Base-by-base conservation (phyloP, 2,113 vertebrate species). In the Raphicerus campestris region DNA sequence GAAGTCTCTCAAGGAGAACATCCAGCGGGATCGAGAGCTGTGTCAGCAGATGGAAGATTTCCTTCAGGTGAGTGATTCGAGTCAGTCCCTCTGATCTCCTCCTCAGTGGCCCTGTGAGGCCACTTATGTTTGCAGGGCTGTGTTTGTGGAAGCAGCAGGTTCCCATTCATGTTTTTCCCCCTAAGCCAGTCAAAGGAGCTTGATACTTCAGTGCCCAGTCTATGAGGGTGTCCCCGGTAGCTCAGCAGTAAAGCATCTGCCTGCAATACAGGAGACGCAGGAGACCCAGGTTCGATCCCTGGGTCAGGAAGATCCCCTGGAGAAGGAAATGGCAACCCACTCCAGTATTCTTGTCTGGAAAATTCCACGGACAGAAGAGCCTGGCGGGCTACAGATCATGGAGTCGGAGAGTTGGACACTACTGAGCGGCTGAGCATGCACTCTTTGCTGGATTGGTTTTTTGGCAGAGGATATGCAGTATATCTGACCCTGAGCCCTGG, bases 31-130 rank as follows among this genome's bases (percentile, higher is more conserved):
- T 87, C 77, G 98, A 9, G 99, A 99, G 92, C 99, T 99, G 17
- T 98, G 98, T 94, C 99, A 98, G 95, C 99, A 99, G 98, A 99
- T 99, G 98, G 99, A 99, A 97, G 98, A 98, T 26, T 99, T 99
- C 97, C 98, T 99, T 82, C 99, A 99, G 99, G 99, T 99, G 97
- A 97, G 49, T 6, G 73, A 73, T 2, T 30, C 7, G 1, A 24
- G 20, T 16, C 77, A 4, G 19, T 30, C 55, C 61, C 22, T 80
- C 77, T 56, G 1, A 4, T 39, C 32, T 53, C 20, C 1, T 28
- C 39, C 9, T 8, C 39, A 32, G 81, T 51, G 55, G 42, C 83
- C 53, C 93, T 87, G 24, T 58, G 7, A 70, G 75, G 58, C 73
- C 15, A 56, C 1, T 32, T 28, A 30, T 1, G 20, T 96, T 91